Percentiles rank a stretch among this genome's conserved stretches.
Conservation (phyloP, 2,888 invertebrate genomes). For the Orthonychiurus folsomi region DNA sequence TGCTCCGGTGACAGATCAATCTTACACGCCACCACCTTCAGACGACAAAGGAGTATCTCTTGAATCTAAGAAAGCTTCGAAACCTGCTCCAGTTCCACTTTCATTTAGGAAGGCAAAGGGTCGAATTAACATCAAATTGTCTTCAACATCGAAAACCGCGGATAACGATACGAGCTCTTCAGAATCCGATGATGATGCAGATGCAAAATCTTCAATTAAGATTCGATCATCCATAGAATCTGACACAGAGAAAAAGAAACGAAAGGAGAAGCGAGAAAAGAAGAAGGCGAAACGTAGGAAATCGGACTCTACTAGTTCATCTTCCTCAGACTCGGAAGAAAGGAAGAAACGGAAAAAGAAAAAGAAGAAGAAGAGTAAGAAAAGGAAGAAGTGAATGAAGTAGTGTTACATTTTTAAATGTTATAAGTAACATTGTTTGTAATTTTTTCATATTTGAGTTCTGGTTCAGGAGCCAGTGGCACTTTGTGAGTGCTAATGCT, state of each 20-base stretch:
- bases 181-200: conserved; percentile 42
- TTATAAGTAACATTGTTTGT: too few relatives aligned
- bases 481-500: too few relatives aligned
- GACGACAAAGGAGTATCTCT: conserved; percentile 2
- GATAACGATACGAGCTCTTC: conserved; percentile 44
- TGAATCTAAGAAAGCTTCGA: conserved; percentile 17
- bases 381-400: conserved; percentile 35
- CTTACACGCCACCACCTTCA: conserved; percentile 14
- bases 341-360: conserved; percentile 34
- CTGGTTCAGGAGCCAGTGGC: too few relatives aligned
- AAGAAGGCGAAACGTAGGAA: conserved; percentile 25
- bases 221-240: conserved; percentile 22
- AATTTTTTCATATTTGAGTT: too few relatives aligned
- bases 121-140: conserved; percentile 39
- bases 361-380: conserved; percentile 39
- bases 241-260: conserved; percentile 28
- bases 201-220: conserved; percentile 15
- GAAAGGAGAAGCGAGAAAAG: conserved; percentile 42
- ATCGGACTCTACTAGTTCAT: conserved; percentile 26
- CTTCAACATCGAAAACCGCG: conserved; percentile 32
- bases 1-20: conserved; percentile 13
- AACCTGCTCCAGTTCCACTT: conserved; percentile 10
- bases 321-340: conserved; percentile 27
- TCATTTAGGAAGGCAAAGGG: conserved; percentile 33
- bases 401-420: conserved; percentile 3